Conservation (phyloP, 2,113 vertebrate species). For the Pelecanoides urinatrix region DNA sequence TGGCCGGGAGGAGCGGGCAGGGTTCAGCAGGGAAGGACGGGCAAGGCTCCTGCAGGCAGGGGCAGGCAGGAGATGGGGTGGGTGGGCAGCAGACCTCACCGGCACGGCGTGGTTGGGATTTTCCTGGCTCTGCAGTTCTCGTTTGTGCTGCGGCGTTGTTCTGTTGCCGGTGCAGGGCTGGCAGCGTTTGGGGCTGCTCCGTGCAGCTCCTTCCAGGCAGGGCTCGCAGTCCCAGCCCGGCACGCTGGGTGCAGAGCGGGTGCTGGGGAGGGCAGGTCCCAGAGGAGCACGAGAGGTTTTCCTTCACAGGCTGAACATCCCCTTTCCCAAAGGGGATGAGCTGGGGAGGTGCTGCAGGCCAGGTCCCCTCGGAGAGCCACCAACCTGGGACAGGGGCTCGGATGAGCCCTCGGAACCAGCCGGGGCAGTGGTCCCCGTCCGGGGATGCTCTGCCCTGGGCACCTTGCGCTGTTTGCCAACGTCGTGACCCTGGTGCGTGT, state of each 20-base stretch:
- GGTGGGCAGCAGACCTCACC: neutral
- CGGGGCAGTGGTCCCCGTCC: accelerated
- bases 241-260: neutral
- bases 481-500: neutral
- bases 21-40: neutral
- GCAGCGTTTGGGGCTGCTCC: neutral
- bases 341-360: neutral
- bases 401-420: accelerated
- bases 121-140: neutral
- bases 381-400: neutral
- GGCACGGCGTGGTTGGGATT: neutral
- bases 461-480: neutral
- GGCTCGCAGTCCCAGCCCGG: neutral
- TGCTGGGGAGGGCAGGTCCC: neutral
- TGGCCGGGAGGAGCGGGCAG: neutral
- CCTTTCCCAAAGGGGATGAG: neutral
- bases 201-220: neutral
- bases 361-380: neutral
- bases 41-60: neutral
- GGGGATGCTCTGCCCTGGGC: neutral
- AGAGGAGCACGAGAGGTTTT: neutral
- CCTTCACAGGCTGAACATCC: neutral
- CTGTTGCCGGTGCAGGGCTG: neutral
- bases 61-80: neutral
- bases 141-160: accelerated